A percentile compares a stretch with the other conserved stretches of the same genome.
Conservation (phyloP, 2,888 invertebrate species). For the Drosophila atripex region DNA sequence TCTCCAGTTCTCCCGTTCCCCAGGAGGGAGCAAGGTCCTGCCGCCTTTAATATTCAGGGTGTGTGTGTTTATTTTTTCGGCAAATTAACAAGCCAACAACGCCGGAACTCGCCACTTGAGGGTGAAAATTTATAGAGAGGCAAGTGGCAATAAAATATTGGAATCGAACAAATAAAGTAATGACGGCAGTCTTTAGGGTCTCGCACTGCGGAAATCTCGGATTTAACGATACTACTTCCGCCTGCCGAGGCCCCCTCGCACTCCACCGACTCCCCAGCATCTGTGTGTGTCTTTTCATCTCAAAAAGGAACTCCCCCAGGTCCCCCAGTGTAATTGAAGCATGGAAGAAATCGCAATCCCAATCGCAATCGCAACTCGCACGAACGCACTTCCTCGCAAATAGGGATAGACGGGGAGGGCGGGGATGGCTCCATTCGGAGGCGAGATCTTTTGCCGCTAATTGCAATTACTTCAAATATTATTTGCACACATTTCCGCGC, state of each 20-base stretch:
- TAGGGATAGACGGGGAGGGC: conserved; percentile 8
- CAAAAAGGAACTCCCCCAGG: neutral
- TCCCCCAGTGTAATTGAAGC: conserved; percentile 55
- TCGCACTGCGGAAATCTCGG: neutral
- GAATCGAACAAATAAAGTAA: neutral
- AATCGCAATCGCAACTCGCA: conserved; percentile 51
- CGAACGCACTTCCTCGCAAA: conserved; percentile 47
- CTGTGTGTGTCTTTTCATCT: neutral
- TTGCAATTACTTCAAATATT: conserved; percentile 71
- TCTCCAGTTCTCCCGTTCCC: too few relatives aligned
- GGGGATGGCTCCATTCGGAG: conserved; percentile 27
- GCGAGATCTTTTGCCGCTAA: conserved; percentile 56
- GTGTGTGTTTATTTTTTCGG: conserved; percentile 30
- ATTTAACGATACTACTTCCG: neutral
- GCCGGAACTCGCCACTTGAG: neutral
- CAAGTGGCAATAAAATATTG: neutral
- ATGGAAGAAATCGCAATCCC: conserved; percentile 29
- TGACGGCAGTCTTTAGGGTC: neutral
- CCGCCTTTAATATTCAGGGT: conserved; percentile 12
- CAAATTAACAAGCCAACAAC: conserved; percentile 60
- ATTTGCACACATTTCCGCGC: conserved; percentile 46
- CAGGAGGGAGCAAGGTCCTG: neutral
- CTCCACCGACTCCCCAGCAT: neutral
- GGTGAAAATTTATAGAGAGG: neutral
- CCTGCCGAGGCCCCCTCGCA: too few relatives aligned